Base-by-base conservation (phyloP, 1,140 invertebrate species). In the Dryas iulia region DNA sequence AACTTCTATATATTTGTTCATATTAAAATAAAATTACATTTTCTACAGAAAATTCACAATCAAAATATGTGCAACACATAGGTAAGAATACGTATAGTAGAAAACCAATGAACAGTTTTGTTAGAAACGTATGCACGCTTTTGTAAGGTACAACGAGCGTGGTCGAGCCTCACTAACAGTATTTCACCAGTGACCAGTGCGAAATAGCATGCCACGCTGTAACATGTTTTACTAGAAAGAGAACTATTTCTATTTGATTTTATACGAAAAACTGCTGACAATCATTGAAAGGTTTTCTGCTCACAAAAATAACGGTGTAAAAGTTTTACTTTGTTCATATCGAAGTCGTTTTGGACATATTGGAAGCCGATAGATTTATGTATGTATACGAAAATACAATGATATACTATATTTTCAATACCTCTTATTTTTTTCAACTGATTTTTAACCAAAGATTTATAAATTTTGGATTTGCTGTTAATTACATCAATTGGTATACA, bases 21-120 rank as follows among this genome's bases (percentile, higher is more conserved):
- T n/a, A n/a, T n/a, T n/a, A n/a, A n/a, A n/a, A n/a, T n/a, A n/a
- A n/a, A n/a, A n/a, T n/a, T n/a, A n/a, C n/a, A n/a, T n/a, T n/a
- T n/a, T n/a, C n/a, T n/a, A n/a, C n/a, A n/a, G n/a, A n/a, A n/a
- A n/a, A n/a, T n/a, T n/a, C n/a, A n/a, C n/a, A n/a, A n/a, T n/a
- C n/a, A n/a, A n/a, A n/a, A n/a, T n/a, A n/a, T n/a, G n/a, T n/a
- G n/a, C n/a, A n/a, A 39, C 18, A 39, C 39, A 6, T 47, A 47
- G 2, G 39, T 47, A 1, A 11, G 58, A 72, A 52, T 18, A 28
- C 54, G 24, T 57, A 56, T 54, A 52, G 31, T 28, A 23, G 59
- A 39, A 64, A 62, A 71, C 35, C 59, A 61, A 25, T 53, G 39
- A 33, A 60, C 24, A 39, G 33, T 39, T 60, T 60, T 60, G 59